These are phyloP conservation scores for Phortica magna DNA, from an alignment of 2,888 invertebrate species.

Conservation along the genomic window DNA sequence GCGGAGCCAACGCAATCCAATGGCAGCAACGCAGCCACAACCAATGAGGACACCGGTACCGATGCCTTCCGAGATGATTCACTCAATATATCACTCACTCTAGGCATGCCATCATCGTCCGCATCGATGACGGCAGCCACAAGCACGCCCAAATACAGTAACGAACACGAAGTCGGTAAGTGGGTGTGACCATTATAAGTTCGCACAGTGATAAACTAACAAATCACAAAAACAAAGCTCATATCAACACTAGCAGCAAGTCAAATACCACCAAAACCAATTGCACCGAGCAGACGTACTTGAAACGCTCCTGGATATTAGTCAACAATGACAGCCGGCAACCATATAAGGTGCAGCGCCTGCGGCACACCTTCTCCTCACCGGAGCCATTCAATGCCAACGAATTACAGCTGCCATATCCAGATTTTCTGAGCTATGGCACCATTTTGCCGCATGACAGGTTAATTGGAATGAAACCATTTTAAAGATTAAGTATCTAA, in stretches of 20 bases:
- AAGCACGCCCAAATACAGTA: neutral
- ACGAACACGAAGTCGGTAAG: conserved; percentile 57
- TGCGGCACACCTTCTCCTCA: conserved; percentile 76
- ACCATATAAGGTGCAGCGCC: conserved; percentile 69
- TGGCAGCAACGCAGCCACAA: conserved; percentile 53
- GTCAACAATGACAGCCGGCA: conserved; percentile 68
- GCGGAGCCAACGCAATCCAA: conserved; percentile 48
- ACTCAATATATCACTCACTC: conserved; percentile 76
- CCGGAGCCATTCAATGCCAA: conserved; percentile 74
- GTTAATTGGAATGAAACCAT: conserved; percentile 37
- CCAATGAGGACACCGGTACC: conserved; percentile 72
- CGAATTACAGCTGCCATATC: conserved; percentile 58
- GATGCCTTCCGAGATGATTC: conserved; percentile 75
- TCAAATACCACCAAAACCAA: conserved; percentile 55
- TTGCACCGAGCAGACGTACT: conserved; percentile 74
- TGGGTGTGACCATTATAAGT: neutral
- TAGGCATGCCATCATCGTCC: conserved; percentile 67
- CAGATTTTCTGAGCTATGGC: conserved; percentile 75
- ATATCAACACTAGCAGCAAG: conserved; percentile 35
- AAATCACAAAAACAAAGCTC: too few relatives aligned
- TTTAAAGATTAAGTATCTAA: neutral
- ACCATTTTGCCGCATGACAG: conserved; percentile 75
- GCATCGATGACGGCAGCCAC: conserved; percentile 38
- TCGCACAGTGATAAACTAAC: neutral
- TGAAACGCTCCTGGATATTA: conserved; percentile 76